These are phyloP conservation scores for Chelmon rostratus DNA, from an alignment of 2,797 vertebrate genomes.

Conservation along the genomic window DNA sequence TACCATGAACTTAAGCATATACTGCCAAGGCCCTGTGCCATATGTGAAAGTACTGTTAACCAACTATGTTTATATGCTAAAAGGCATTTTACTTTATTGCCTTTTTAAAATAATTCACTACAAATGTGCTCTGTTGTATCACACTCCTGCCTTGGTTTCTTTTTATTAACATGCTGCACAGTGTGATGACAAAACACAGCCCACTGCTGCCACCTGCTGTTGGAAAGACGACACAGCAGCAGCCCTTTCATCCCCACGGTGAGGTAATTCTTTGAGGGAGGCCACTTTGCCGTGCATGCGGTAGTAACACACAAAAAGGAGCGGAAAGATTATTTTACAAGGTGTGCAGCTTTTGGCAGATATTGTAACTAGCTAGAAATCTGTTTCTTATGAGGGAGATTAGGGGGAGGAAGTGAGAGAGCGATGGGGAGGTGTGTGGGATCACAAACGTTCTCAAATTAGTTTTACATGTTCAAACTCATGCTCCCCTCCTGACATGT, in stretches of 20 bases:
- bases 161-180: slow-evolving; percentile 29
- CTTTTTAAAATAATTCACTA: slow-evolving; percentile 43
- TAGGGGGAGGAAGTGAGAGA: slow-evolving; percentile 17
- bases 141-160: slow-evolving; percentile 26
- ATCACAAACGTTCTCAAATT: slow-evolving; percentile 30
- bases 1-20: slow-evolving; percentile 55
- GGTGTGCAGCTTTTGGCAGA: slow-evolving; percentile 34
- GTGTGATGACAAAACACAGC: slow-evolving; percentile 54
- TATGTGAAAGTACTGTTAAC: slow-evolving; percentile 48
- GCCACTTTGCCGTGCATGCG: slow-evolving; percentile 51
- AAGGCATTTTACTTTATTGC: slow-evolving; percentile 40
- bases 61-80: slow-evolving; percentile 20
- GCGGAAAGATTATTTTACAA: slow-evolving; percentile 59
- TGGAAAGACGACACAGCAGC: slow-evolving; percentile 26
- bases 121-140: slow-evolving; percentile 36
- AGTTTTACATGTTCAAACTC: slow-evolving; percentile 42
- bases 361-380: slow-evolving; percentile 4
- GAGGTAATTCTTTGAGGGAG: slow-evolving; percentile 55
- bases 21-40: slow-evolving; percentile 41
- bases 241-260: slow-evolving; percentile 17
- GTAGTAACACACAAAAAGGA: slow-evolving; percentile 24
- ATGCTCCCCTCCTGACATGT: slow-evolving; percentile 13
- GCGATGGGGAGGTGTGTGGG: slow-evolving; percentile 5
- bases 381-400: slow-evolving; percentile 28
- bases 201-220: slow-evolving; percentile 83